Evolutionary conservation across 2,888 invertebrate species (phyloP).

Genomic region (Xylota sylvarum): DNA sequence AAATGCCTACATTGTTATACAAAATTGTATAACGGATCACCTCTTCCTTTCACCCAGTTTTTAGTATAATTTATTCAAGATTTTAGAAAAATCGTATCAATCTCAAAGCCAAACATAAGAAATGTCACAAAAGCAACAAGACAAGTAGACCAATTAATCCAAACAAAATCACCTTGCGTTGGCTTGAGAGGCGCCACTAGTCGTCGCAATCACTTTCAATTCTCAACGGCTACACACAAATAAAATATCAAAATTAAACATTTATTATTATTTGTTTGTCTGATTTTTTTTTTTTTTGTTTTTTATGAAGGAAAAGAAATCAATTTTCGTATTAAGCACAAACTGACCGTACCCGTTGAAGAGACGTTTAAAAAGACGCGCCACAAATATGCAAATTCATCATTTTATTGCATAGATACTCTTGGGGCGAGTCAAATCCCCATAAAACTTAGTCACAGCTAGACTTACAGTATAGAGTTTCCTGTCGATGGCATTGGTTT

Average conservation of each 20-base stretch:
- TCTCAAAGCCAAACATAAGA: neutral
- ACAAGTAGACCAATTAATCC: constrained; percentile 1
- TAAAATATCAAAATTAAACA: constrained; percentile 6
- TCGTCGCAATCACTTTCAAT: constrained; percentile 17
- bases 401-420: constrained; percentile 52
- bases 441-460: constrained; percentile 47
- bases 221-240: constrained; percentile 10
- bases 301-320: constrained; percentile 5
- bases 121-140: neutral
- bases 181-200: constrained; percentile 31
- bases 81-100: constrained; percentile 1
- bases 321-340: constrained; percentile 37
- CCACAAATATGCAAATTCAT: constrained; percentile 71
- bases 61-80: neutral
- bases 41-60: constrained; percentile 28
- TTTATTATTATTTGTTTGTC: neutral
- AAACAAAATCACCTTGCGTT: constrained; percentile 38
- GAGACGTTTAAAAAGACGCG: constrained; percentile 16
- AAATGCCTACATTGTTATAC: constrained; percentile 15
- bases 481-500: constrained; percentile 24
- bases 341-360: constrained; percentile 5
- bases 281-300: neutral
- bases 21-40: neutral
- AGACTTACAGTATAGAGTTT: constrained; percentile 18
- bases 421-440: constrained; percentile 1